These are phyloP conservation scores for Pristionchus mayeri DNA, from an alignment of 2,888 invertebrate species.

Conservation along the genomic window DNA sequence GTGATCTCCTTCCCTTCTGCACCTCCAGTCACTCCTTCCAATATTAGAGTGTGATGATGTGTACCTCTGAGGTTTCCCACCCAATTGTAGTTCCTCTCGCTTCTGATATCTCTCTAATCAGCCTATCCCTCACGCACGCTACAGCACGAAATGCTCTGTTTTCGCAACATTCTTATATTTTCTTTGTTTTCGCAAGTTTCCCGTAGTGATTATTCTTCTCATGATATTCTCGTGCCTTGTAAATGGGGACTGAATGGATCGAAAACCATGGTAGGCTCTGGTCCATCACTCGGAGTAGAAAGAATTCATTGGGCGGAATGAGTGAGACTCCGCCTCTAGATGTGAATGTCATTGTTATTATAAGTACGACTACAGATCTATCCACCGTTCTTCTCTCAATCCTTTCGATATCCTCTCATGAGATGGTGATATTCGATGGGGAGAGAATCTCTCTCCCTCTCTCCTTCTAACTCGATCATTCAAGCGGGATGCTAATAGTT, in stretches of 20 bases:
- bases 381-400: neutral
- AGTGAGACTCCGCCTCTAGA: neutral
- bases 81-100: neutral
- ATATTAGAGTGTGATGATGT: slow-evolving; percentile 29
- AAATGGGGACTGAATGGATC: neutral
- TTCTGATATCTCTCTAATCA: neutral
- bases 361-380: neutral
- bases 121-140: neutral
- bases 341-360: slow-evolving; percentile 22
- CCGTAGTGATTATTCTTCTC: neutral
- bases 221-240: neutral
- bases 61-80: neutral
- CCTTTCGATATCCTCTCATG: neutral
- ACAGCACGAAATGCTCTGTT: neutral
- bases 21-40: neutral
- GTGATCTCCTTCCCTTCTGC: neutral
- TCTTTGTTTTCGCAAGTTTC: slow-evolving; percentile 9
- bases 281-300: neutral
- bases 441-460: neutral
- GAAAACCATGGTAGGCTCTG: too few species aligned
- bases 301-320: neutral
- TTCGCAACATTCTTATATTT: neutral
- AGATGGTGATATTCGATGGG: neutral
- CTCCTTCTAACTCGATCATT: slow-evolving; percentile 39
- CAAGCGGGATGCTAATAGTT: neutral